Conservation (phyloP, 2,888 invertebrate species). For the Cataglyphis altisquamis region DNA sequence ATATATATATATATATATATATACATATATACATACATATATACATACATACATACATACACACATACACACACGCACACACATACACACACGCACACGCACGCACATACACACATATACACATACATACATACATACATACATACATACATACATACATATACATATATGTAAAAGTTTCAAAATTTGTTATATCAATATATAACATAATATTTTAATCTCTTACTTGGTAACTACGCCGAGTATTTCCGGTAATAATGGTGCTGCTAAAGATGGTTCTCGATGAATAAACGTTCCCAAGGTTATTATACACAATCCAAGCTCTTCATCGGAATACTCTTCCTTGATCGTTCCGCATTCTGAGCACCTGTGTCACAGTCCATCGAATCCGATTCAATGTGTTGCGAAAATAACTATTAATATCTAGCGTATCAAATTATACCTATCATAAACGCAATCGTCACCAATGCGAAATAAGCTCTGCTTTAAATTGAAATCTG, state of each 20-base stretch:
- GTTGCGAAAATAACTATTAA: slow-evolving; percentile 1
- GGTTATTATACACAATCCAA: slow-evolving; percentile 97
- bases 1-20: too few relatives aligned
- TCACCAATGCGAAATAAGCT: slow-evolving; percentile 91
- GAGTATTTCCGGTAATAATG: slow-evolving; percentile 96
- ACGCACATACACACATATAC: not conserved
- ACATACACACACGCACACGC: not conserved
- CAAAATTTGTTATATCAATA: not conserved
- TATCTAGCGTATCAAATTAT: slow-evolving; percentile 61
- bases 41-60: too few relatives aligned
- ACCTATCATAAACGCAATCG: slow-evolving; percentile 91
- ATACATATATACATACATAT: too few relatives aligned
- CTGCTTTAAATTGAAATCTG: slow-evolving; percentile 87
- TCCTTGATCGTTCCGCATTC: slow-evolving; percentile 96
- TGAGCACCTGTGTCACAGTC: slow-evolving; percentile 88
- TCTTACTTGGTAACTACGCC: slow-evolving; percentile 94
- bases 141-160: too few relatives aligned
- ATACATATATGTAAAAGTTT: too few relatives aligned
- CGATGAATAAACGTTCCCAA: slow-evolving; percentile 98
- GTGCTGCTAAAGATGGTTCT: slow-evolving; percentile 98
- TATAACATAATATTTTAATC: slow-evolving; percentile 28
- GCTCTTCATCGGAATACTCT: slow-evolving; percentile 98
- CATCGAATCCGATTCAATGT: not conserved
- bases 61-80: too few relatives aligned
- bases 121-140: too few relatives aligned